Base-by-base conservation (phyloP, 2,888 invertebrate genomes). In the Leptopilina myrica region DNA sequence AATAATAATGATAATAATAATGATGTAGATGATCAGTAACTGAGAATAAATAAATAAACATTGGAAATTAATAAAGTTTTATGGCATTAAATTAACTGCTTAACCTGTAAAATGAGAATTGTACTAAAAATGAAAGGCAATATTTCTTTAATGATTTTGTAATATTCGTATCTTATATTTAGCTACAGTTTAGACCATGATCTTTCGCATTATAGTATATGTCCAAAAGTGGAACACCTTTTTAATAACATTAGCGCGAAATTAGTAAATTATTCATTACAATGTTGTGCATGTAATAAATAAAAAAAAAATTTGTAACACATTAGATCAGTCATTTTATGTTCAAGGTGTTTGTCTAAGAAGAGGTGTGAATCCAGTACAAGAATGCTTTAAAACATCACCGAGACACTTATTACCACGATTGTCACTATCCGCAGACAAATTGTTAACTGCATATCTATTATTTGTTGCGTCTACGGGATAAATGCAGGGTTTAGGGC, bases 401-500 rank as follows among this genome's bases (percentile, higher is more conserved):
- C 73, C 53, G 26, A 73, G 73, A 73, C 73, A 73, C 73, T 73
- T 73, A 56, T 73, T 73, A 59, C 73, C 73, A 59, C 73, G 73
- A 73, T 73, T 73, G 56, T 73, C 73, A 56, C 56, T 73, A 53
- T 73, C 73, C 56, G 73, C 56, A 11, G 73, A 56, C 56, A 80
- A 53, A 20, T 80, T 82, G 20, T 81, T 65, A 78, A 76, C 80
- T 26, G 81, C 26, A 12, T 79, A 66, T 81, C 81, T 81, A 75
- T 64, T 81, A 69, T 80, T 85, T 11, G 82, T 85, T 46, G 85
- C 80, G 59, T 87, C 84, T 2, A 83, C 81, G n/a, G 86, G 86
- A 82, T 85, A 87, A 78, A 87, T 85, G 80, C 81, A 85, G 6
- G 84, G 76, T 80, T 84, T 86, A 64, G 84, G n/a, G n/a, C 83